A percentile compares a stretch with the other conserved stretches of the same genome.
phyloP scores from a whole-genome alignment of 1,140 invertebrate species.

The Drosophila lacertosa region DNA sequence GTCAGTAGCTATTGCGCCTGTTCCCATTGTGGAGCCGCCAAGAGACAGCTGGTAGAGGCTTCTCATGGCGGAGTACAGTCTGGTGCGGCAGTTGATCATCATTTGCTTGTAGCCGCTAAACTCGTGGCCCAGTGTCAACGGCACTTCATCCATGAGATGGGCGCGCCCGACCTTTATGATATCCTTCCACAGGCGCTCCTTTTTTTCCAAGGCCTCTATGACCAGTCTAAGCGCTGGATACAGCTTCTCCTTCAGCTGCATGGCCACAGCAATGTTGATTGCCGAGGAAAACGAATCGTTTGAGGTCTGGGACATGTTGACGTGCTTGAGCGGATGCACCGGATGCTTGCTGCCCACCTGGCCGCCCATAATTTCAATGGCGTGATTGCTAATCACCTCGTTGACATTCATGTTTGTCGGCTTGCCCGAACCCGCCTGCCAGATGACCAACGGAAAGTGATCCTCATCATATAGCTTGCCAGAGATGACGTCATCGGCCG shows the following conservation, averaged over 20 bases:
- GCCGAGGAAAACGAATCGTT: slow-evolving; percentile 99
- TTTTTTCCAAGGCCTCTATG: slow-evolving; percentile 89
- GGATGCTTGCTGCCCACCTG: slow-evolving; percentile 96
- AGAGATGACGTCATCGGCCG: slow-evolving; percentile 97
- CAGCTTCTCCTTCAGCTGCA: slow-evolving; percentile 93
- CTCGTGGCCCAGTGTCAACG: slow-evolving; percentile 98
- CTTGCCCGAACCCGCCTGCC: slow-evolving; percentile 99
- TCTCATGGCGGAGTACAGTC: slow-evolving; percentile 93
- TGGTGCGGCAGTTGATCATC: slow-evolving; percentile 91
- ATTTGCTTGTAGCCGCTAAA: slow-evolving; percentile 97
- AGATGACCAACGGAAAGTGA: slow-evolving; percentile 98
- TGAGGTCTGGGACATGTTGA: slow-evolving; percentile 99
- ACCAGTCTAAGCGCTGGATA: slow-evolving; percentile 92
- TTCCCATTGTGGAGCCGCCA: slow-evolving; percentile 98
- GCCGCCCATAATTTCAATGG: slow-evolving; percentile 97
- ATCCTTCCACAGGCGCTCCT: slow-evolving; percentile 92
- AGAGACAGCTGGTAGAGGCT: slow-evolving; percentile 94
- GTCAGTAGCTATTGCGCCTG: slow-evolving; percentile 93
- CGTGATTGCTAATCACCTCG: slow-evolving; percentile 96
- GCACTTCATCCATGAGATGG: slow-evolving; percentile 96
- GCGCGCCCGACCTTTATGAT: slow-evolving; percentile 97
- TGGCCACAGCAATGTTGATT: slow-evolving; percentile 98
- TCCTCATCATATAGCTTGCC: slow-evolving; percentile 94
- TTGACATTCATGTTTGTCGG: slow-evolving; percentile 99
- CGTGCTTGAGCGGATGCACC: slow-evolving; percentile 99